These are phyloP conservation scores for Bubo blakistoni DNA, from an alignment of 2,113 vertebrate genomes.

Conservation along the genomic window DNA sequence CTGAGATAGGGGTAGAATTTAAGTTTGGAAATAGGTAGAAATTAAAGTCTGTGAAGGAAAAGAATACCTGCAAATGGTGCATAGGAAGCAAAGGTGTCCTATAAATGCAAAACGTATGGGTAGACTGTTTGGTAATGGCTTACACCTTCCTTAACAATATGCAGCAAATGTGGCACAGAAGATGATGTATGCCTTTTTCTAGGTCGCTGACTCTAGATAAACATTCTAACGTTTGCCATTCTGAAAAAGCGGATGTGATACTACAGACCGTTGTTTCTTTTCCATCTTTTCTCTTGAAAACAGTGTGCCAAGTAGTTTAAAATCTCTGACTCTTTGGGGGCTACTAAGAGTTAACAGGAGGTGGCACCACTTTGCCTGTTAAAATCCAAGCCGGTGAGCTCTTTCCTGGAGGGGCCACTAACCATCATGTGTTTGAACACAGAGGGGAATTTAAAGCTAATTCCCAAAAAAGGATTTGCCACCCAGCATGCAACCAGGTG, in stretches of 20 bases:
- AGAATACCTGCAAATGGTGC: not conserved
- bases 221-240: not conserved
- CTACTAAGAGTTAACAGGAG: not conserved
- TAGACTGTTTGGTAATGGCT: not conserved
- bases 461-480: not conserved
- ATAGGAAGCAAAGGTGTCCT: not conserved
- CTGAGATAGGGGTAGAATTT: not conserved
- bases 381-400: not conserved
- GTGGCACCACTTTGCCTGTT: not conserved
- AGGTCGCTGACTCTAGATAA: not conserved
- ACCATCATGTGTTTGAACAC: not conserved
- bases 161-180: not conserved
- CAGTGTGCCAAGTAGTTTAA: not conserved
- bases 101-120: not conserved
- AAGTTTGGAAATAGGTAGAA: not conserved
- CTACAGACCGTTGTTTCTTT: not conserved
- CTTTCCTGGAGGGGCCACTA: not conserved
- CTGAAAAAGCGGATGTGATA: not conserved
- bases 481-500: not conserved
- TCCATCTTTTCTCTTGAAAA: not conserved
- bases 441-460: not conserved
- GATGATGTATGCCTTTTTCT: not conserved
- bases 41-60: not conserved
- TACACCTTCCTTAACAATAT: not conserved
- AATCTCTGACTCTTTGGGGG: not conserved